Conservation (phyloP, 1,140 invertebrate genomes). For the Cardiocondyla obscurior region DNA sequence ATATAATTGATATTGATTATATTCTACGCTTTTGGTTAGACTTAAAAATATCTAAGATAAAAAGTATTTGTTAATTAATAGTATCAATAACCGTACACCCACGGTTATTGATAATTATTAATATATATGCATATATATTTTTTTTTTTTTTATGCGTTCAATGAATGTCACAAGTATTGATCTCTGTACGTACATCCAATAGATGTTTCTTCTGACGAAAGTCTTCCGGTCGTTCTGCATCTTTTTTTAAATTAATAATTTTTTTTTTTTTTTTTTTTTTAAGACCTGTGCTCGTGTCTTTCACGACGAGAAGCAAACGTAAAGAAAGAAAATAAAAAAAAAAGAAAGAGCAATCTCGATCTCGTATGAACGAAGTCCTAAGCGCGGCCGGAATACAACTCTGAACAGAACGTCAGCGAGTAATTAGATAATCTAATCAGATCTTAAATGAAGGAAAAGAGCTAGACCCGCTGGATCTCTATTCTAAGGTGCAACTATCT, state of each 20-base stretch:
- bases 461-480: constrained; percentile 76
- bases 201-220: not conserved
- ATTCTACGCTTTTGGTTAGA: not conserved
- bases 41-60: not conserved
- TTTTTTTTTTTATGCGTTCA: constrained; percentile 15
- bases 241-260: too few relatives aligned
- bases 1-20: constrained; percentile 17
- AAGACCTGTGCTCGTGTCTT: constrained; percentile 17
- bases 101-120: not conserved
- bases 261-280: too few relatives aligned
- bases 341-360: too few relatives aligned
- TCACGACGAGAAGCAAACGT: constrained; percentile 39
- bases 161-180: constrained; percentile 32
- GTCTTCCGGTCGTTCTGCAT: constrained; percentile 14
- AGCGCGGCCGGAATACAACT: constrained; percentile 67
- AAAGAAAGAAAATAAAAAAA: constrained; percentile 48
- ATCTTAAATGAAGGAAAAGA: constrained; percentile 67
- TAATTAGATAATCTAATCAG: constrained; percentile 78
- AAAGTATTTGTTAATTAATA: not conserved
- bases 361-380: constrained; percentile 66
- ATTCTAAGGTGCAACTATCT: constrained; percentile 77
- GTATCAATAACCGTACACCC: constrained; percentile 2
- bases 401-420: constrained; percentile 57
- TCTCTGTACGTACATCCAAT: constrained; percentile 23
- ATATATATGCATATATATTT: not conserved